Conservation (phyloP, 2,888 invertebrate species). For the Malthinus seriepunctatus region DNA sequence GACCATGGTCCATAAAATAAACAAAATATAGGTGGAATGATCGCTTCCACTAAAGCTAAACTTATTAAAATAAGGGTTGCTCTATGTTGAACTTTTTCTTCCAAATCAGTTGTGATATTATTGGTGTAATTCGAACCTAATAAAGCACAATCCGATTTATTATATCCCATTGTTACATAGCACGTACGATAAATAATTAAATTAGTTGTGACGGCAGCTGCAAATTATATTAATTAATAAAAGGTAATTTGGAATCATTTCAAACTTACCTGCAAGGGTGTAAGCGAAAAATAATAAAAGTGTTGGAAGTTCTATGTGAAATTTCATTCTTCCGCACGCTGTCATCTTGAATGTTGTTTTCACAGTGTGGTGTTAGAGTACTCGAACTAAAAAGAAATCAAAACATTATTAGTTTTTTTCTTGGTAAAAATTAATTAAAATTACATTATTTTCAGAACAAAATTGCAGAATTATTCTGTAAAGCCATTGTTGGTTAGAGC, state of each 20-base stretch:
- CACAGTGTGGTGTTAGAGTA: not conserved
- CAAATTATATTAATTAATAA: conserved; percentile 35
- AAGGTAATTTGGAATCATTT: not conserved
- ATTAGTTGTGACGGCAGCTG: conserved; percentile 66
- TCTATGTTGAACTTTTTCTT: conserved; percentile 66
- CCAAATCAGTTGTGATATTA: conserved; percentile 55
- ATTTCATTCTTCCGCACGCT: conserved; percentile 1
- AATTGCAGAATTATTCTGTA: too few species aligned
- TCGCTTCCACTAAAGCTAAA: conserved; percentile 64
- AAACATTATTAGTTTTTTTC: not conserved
- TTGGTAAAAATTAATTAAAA: too few species aligned
- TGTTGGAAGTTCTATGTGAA: conserved; percentile 28
- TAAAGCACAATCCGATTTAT: conserved; percentile 62
- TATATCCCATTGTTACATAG: conserved; percentile 60
- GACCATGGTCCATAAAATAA: conserved; percentile 82
- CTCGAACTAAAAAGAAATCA: not conserved
- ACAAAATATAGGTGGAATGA: conserved; percentile 69
- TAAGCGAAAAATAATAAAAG: conserved; percentile 35
- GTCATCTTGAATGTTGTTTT: not conserved
- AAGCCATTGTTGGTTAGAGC: too few species aligned
- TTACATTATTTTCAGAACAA: too few species aligned
- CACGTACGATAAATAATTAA: conserved; percentile 73
- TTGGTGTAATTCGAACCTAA: conserved; percentile 61
- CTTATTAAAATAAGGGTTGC: conserved; percentile 66
- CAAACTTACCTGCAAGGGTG: conserved; percentile 35